A percentile compares a stretch with the other conserved stretches of the same genome.
phyloP scores from a whole-genome alignment of 1,140 invertebrate genomes.

The Lepidostoma basale region DNA sequence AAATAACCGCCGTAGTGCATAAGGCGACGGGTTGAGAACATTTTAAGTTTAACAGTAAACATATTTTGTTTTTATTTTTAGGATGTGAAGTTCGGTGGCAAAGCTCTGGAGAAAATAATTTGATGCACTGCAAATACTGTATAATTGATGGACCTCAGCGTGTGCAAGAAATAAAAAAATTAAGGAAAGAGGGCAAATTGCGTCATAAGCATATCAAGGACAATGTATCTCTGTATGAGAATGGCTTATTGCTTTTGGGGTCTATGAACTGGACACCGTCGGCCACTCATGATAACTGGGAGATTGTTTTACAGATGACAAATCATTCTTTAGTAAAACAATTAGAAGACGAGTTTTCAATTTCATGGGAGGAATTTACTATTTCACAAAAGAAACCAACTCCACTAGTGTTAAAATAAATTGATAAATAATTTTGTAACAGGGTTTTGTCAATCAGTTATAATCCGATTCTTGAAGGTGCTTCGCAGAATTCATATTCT shows the following conservation, averaged over 20 bases:
- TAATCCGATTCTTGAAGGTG: no score
- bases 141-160: slow-evolving; percentile 1
- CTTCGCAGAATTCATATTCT: no score
- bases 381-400: no score
- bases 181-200: background rate
- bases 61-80: no score
- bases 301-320: background rate
- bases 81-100: background rate
- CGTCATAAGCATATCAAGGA: no score
- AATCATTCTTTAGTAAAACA: background rate
- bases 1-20: no score
- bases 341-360: background rate
- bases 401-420: no score
- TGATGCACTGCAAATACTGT: slow-evolving; percentile 12
- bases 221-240: background rate
- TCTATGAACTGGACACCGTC: slow-evolving; percentile 5
- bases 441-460: no score
- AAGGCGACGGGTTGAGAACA: no score
- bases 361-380: background rate
- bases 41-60: no score
- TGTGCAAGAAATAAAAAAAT: background rate
- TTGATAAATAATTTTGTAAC: no score
- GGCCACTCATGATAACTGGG: background rate
- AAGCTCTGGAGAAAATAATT: background rate
- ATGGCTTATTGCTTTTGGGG: background rate